A percentile compares a stretch with the other conserved stretches of the same genome.
phyloP scores from a whole-genome alignment of 2,888 invertebrate genomes.

The Octonoba sinensis region DNA sequence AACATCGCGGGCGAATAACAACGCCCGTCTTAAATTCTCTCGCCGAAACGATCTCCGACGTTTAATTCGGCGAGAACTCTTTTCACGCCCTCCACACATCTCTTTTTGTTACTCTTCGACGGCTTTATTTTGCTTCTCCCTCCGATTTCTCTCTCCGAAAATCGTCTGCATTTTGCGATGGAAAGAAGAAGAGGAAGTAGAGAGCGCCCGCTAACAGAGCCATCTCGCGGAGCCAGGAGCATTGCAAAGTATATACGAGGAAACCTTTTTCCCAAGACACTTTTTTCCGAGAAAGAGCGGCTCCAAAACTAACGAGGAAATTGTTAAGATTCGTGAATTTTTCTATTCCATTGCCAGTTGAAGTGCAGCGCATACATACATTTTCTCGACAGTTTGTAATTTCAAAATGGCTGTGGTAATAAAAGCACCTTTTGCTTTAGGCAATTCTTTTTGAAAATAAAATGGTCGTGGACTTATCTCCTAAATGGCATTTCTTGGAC shows the following conservation, averaged over 20 bases:
- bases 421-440: no score
- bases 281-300: slow-evolving; percentile 19
- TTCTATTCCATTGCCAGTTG: slow-evolving; percentile 3
- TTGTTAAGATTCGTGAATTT: slow-evolving; percentile 21
- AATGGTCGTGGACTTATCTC: no score
- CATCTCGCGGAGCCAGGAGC: slow-evolving; percentile 29
- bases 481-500: no score
- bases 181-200: slow-evolving; percentile 15
- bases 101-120: slow-evolving; percentile 8
- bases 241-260: slow-evolving; percentile 38
- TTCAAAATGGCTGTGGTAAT: no score
- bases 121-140: slow-evolving; percentile 1
- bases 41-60: slow-evolving; percentile 38
- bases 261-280: slow-evolving; percentile 22
- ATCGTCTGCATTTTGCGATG: slow-evolving; percentile 15
- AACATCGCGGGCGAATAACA: slow-evolving; percentile 28
- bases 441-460: no score
- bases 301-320: slow-evolving; percentile 27
- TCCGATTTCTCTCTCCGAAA: not conserved
- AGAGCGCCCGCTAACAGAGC: slow-evolving; percentile 30
- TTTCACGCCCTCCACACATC: slow-evolving; percentile 15
- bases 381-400: no score
- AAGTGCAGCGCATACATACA: no score
- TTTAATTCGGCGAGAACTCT: slow-evolving; percentile 55
- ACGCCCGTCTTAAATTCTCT: slow-evolving; percentile 46